Evolutionary conservation across 2,888 invertebrate species (phyloP).

Genomic region (Zhuqinia jingwanae): DNA sequence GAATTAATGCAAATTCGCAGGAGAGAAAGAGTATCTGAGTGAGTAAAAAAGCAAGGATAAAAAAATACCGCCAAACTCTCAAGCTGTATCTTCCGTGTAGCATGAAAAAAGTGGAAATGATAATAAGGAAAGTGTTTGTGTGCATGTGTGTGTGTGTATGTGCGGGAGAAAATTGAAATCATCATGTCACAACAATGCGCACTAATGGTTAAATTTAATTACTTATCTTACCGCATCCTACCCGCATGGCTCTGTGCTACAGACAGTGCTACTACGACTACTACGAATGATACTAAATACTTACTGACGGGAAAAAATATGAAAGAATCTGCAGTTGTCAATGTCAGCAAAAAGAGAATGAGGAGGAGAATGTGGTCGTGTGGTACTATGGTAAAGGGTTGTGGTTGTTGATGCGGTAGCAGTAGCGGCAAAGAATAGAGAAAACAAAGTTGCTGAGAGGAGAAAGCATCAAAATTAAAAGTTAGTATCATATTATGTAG

Average conservation of each 20-base stretch:
- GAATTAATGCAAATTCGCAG: constrained; percentile 36
- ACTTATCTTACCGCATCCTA: constrained; percentile 3
- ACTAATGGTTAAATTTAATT: constrained; percentile 37
- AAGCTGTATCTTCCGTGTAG: too few species aligned
- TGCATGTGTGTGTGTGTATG: neutral
- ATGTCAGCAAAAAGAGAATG: too few species aligned
- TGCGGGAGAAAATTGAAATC: neutral
- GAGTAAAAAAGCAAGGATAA: neutral
- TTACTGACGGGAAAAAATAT: neutral
- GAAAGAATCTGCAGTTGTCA: too few species aligned
- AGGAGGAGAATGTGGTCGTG: too few species aligned
- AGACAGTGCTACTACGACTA: neutral
- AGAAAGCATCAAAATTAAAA: too few species aligned
- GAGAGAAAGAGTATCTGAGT: neutral
- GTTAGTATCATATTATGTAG: too few species aligned
- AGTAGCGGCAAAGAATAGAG: too few species aligned
- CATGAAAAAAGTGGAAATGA: constrained; percentile 3
- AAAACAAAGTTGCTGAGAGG: too few species aligned
- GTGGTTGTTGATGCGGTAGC: too few species aligned
- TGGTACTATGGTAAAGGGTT: too few species aligned
- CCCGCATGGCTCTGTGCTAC: neutral
- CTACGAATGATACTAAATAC: neutral
- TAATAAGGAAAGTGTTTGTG: neutral
- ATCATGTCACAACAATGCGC: constrained; percentile 3
- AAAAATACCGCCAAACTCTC: too few species aligned